Percentiles rank a stretch among this genome's conserved stretches.
These are phyloP conservation scores for Chascanopsetta lugubris DNA, from an alignment of 2,113 vertebrate genomes.

Conservation along the genomic window DNA sequence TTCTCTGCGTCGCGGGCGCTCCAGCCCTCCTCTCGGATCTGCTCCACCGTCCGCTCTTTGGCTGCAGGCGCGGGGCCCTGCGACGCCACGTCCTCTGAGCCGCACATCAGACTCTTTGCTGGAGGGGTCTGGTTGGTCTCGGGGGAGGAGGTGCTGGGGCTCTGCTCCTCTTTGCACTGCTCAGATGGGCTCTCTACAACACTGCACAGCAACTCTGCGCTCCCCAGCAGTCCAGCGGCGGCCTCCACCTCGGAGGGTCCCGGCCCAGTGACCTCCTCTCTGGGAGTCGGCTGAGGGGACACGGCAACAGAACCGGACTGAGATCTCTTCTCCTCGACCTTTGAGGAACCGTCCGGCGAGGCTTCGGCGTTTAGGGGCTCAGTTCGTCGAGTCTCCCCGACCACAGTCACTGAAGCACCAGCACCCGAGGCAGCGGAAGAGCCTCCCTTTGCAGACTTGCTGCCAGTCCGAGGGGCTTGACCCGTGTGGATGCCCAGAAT, in stretches of 20 bases:
- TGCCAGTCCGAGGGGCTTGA: constrained; percentile 28
- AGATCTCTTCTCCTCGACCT: constrained; percentile 64
- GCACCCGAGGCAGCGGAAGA: constrained; percentile 3
- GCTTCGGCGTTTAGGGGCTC: constrained; percentile 46
- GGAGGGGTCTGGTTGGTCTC: constrained; percentile 51
- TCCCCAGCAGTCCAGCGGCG: constrained; percentile 13
- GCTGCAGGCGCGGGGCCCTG: constrained; percentile 56
- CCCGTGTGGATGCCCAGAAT: constrained; percentile 91
- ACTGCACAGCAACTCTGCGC: constrained; percentile 60
- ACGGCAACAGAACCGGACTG: constrained; percentile 14
- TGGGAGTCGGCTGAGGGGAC: constrained; percentile 34
- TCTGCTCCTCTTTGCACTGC: constrained; percentile 60
- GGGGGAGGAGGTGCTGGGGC: constrained; percentile 37
- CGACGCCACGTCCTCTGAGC: constrained; percentile 55
- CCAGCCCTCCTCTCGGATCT: constrained; percentile 94
- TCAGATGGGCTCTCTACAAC: constrained; percentile 46
- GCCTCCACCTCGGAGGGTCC: constrained; percentile 44
- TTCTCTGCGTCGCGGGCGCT: constrained; percentile 88
- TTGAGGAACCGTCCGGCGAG: constrained; percentile 48
- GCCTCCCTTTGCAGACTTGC: constrained; percentile 62
- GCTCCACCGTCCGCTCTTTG: constrained; percentile 80
- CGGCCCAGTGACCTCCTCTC: constrained; percentile 47
- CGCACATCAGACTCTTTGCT: constrained; percentile 25
- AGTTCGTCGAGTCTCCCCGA: constrained; percentile 53
- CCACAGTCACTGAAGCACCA: constrained; percentile 4